These are phyloP conservation scores for Cichlasoma orientale DNA, from an alignment of 2,797 vertebrate genomes.

Conservation along the genomic window DNA sequence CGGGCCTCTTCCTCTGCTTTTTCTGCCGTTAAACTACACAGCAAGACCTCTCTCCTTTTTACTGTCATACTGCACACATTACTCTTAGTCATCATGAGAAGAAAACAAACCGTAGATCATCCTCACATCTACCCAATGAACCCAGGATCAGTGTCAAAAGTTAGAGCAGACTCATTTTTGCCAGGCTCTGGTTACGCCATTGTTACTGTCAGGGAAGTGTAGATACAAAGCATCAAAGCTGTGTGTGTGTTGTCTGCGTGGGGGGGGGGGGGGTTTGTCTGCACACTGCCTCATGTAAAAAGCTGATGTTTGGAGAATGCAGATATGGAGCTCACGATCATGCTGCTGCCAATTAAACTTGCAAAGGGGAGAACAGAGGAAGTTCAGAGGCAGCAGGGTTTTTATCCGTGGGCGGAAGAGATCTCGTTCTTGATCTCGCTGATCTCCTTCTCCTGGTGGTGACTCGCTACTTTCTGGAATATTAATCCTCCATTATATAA, in stretches of 20 bases:
- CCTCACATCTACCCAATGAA: conserved; percentile 37
- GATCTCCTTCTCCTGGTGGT: conserved; percentile 72
- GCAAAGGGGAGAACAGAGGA: conserved; percentile 58
- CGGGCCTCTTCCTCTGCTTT: conserved; percentile 11
- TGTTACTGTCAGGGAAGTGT: conserved; percentile 39
- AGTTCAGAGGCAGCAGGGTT: conserved; percentile 66
- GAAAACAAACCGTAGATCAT: conserved; percentile 37
- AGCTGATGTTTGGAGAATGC: conserved; percentile 67
- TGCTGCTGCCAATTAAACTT: conserved; percentile 73
- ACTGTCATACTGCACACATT: conserved; percentile 25
- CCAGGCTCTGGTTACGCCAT: conserved; percentile 24
- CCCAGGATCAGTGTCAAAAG: conserved; percentile 42
- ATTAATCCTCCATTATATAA: conserved; percentile 78
- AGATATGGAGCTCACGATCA: conserved; percentile 62
- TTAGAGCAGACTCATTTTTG: conserved; percentile 32
- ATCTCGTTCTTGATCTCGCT: conserved; percentile 71
- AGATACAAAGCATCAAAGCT: conserved; percentile 64
- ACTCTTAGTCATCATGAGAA: conserved; percentile 4
- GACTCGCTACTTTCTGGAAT: conserved; percentile 70
- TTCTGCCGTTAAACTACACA: background rate
- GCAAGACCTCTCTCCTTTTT: background rate
- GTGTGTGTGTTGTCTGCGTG: conserved; percentile 37
- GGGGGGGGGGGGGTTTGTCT: conserved; percentile 44
- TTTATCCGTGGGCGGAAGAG: conserved; percentile 73
- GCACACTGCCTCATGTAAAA: conserved; percentile 37